Percentiles rank a stretch among this genome's conserved stretches.
Evolutionary conservation across 2,113 vertebrate genomes (phyloP).

Genomic region (Gopherus evgoodei): DNA sequence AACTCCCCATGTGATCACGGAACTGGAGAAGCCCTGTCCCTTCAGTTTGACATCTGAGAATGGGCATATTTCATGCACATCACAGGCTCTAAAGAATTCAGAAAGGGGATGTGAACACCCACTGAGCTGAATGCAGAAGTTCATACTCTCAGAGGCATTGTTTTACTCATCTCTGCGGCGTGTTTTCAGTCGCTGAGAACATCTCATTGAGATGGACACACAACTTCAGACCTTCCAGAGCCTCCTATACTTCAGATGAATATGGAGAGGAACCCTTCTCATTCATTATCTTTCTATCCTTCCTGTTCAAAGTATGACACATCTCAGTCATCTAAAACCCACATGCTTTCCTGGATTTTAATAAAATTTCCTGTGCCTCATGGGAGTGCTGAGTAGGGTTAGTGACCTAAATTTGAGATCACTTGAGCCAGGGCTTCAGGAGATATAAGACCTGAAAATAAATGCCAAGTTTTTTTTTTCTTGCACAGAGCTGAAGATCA

Average conservation of each 20-base stretch:
- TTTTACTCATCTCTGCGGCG: neutral
- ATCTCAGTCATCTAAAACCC: neutral
- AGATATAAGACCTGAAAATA: too few species aligned
- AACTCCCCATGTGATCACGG: neutral
- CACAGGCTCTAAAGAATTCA: neutral
- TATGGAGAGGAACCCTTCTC: neutral
- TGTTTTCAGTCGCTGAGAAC: neutral
- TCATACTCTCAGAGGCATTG: neutral
- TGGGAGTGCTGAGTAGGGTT: neutral
- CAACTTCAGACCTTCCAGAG: neutral
- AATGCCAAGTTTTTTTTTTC: neutral
- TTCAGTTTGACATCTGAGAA: neutral
- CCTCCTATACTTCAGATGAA: neutral
- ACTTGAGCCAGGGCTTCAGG: neutral
- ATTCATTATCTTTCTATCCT: neutral
- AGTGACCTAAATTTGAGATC: neutral
- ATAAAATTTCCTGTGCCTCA: too few species aligned
- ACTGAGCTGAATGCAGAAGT: neutral
- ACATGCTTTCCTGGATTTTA: neutral
- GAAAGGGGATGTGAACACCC: neutral
- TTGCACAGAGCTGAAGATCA: neutral
- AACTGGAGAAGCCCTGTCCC: neutral
- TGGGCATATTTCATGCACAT: neutral
- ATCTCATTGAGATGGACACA: neutral
- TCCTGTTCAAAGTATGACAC: too few species aligned